Evolutionary conservation across 2,888 invertebrate genomes (phyloP).

Genomic region (Ischnura elegans): DNA sequence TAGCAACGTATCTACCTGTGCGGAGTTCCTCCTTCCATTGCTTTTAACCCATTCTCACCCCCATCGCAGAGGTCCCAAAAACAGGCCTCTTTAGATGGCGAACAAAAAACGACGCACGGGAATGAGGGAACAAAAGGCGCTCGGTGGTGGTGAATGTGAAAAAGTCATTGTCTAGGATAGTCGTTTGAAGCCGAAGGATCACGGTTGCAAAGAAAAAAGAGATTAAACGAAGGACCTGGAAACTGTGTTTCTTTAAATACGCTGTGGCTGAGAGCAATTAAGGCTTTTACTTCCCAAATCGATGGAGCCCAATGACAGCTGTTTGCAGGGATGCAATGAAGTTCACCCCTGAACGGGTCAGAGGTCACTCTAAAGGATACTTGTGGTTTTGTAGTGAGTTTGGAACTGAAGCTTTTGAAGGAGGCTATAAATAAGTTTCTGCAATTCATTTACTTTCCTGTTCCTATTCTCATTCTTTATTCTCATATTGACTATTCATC

Average conservation of each 20-base stretch:
- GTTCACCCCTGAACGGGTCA: neutral
- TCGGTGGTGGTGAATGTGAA: neutral
- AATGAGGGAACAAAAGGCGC: neutral
- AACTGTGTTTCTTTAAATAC: neutral
- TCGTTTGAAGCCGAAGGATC: neutral
- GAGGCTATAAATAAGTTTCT: too few relatives aligned
- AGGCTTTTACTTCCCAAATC: neutral
- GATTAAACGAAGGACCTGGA: neutral
- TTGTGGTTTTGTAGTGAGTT: neutral
- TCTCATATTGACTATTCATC: too few relatives aligned
- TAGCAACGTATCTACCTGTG: neutral
- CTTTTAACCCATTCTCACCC: conserved; percentile 12
- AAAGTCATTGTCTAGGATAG: neutral
- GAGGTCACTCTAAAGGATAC: neutral
- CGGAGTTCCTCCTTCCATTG: neutral
- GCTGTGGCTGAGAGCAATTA: neutral
- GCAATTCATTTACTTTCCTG: too few relatives aligned
- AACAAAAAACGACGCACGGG: neutral
- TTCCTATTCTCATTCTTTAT: too few relatives aligned
- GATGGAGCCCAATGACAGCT: neutral
- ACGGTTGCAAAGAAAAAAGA: neutral
- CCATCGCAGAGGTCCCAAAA: neutral
- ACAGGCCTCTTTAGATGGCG: neutral
- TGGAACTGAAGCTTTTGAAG: too few relatives aligned
- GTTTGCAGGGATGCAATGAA: neutral